These are phyloP conservation scores for Gallinago solitaria DNA, from an alignment of 2,797 vertebrate species.

Conservation along the genomic window DNA sequence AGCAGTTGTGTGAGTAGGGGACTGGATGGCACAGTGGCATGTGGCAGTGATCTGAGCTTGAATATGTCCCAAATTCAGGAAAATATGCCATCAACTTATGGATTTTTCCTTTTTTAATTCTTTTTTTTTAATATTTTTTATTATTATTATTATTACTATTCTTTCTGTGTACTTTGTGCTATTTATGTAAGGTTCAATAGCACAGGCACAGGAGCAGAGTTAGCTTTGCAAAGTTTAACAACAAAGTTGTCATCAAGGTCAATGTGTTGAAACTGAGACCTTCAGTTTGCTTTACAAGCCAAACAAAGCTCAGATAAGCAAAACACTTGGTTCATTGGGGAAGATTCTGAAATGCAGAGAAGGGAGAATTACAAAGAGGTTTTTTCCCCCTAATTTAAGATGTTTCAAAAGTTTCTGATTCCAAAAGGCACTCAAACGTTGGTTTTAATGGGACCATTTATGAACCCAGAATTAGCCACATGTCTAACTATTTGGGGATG, in stretches of 20 bases:
- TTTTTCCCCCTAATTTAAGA: not conserved
- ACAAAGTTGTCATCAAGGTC: slow-evolving; percentile 67
- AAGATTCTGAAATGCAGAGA: not conserved
- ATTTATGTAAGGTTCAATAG: slow-evolving; percentile 30
- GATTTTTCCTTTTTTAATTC: not conserved
- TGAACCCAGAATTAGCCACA: not conserved
- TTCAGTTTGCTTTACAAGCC: slow-evolving; percentile 32
- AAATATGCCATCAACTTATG: slow-evolving; percentile 50
- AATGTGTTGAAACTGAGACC: slow-evolving; percentile 2
- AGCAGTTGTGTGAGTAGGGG: slow-evolving; percentile 75
- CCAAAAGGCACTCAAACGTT: not conserved
- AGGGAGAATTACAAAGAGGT: not conserved
- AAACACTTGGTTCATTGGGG: not conserved
- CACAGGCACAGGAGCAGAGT: not conserved
- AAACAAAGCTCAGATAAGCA: slow-evolving; percentile 7
- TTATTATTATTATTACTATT: not conserved
- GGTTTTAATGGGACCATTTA: not conserved
- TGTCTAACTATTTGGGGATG: not conserved
- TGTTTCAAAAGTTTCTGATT: not conserved
- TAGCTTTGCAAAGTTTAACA: slow-evolving; percentile 44
- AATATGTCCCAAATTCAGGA: slow-evolving; percentile 71
- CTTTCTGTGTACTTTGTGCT: not conserved
- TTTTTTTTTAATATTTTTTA: not conserved
- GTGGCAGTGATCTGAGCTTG: slow-evolving; percentile 76
- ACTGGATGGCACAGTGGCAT: slow-evolving; percentile 79